Evolutionary conservation across 1,140 invertebrate genomes (phyloP).

Genomic region (Bombus soroeensis): DNA sequence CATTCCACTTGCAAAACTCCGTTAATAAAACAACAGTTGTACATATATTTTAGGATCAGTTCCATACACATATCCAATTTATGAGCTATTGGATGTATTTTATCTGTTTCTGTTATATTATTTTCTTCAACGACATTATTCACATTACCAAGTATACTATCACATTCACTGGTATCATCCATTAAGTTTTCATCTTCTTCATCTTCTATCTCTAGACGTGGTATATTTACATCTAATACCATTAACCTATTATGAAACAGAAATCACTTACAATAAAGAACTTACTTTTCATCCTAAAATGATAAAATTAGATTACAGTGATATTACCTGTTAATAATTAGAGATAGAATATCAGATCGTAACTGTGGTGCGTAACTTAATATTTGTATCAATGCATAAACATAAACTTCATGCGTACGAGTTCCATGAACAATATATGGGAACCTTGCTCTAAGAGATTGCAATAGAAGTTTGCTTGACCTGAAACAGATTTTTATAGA

Average conservation of each 20-base stretch:
- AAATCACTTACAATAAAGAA: not conserved
- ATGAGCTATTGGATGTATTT: conserved; percentile 82
- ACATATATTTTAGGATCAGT: conserved; percentile 85
- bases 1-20: conserved; percentile 77
- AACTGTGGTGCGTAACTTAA: conserved; percentile 86
- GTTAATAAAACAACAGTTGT: conserved; percentile 80
- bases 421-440: conserved; percentile 86
- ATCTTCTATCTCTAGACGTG: conserved; percentile 83
- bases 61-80: conserved; percentile 87
- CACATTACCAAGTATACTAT: conserved; percentile 76
- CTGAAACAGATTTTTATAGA: conserved; percentile 78
- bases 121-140: conserved; percentile 67
- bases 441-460: conserved; percentile 83
- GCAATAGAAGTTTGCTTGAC: conserved; percentile 82
- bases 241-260: conserved; percentile 83
- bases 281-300: conserved; percentile 29
- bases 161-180: conserved; percentile 66
- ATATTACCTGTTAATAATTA: conserved; percentile 87
- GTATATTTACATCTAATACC: conserved; percentile 87
- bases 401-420: conserved; percentile 85
- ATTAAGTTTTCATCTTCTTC: conserved; percentile 73
- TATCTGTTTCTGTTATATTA: conserved; percentile 62
- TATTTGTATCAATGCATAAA: conserved; percentile 86
- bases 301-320: conserved; percentile 32
- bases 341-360: conserved; percentile 84